Evolutionary conservation across 2,888 invertebrate species (phyloP).

Genomic region (Eristalinus sepulchralis): DNA sequence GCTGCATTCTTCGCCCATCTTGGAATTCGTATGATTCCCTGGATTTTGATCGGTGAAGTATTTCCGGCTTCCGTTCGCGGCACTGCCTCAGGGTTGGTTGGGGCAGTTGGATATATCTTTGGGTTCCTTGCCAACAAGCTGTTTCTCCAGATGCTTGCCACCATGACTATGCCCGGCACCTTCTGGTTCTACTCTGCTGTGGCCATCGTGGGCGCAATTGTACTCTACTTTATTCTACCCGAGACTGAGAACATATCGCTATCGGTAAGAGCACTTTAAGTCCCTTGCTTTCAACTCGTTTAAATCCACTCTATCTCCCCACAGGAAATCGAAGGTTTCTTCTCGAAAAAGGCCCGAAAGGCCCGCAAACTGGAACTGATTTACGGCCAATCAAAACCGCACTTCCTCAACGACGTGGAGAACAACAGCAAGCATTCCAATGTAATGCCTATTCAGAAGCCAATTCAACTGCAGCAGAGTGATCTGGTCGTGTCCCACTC

Average conservation of each 20-base stretch:
- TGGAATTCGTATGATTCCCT: slow-evolving; percentile 86
- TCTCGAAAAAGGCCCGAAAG: slow-evolving; percentile 76
- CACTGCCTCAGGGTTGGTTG: slow-evolving; percentile 87
- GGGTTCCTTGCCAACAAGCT: slow-evolving; percentile 89
- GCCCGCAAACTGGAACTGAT: background rate
- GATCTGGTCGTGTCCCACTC: slow-evolving; percentile 74
- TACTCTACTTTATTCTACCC: slow-evolving; percentile 87
- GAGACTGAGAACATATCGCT: slow-evolving; percentile 92
- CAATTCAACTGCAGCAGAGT: slow-evolving; percentile 77
- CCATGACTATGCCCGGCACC: slow-evolving; percentile 86
- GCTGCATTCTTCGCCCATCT: slow-evolving; percentile 87
- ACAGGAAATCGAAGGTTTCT: slow-evolving; percentile 79
- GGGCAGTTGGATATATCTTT: slow-evolving; percentile 88
- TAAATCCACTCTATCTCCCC: slow-evolving; percentile 17
- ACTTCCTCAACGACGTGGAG: slow-evolving; percentile 70
- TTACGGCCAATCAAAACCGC: slow-evolving; percentile 58
- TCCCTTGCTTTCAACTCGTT: background rate
- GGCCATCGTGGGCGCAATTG: slow-evolving; percentile 84
- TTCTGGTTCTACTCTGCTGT: slow-evolving; percentile 87
- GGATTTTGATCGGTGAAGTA: slow-evolving; percentile 91
- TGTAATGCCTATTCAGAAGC: slow-evolving; percentile 74
- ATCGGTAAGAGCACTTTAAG: slow-evolving; percentile 73
- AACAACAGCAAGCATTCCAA: slow-evolving; percentile 76
- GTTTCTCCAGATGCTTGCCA: slow-evolving; percentile 85
- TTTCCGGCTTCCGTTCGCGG: slow-evolving; percentile 86